Base-by-base conservation (phyloP, 2,888 invertebrate species). In the Pogonocherus hispidulus region DNA sequence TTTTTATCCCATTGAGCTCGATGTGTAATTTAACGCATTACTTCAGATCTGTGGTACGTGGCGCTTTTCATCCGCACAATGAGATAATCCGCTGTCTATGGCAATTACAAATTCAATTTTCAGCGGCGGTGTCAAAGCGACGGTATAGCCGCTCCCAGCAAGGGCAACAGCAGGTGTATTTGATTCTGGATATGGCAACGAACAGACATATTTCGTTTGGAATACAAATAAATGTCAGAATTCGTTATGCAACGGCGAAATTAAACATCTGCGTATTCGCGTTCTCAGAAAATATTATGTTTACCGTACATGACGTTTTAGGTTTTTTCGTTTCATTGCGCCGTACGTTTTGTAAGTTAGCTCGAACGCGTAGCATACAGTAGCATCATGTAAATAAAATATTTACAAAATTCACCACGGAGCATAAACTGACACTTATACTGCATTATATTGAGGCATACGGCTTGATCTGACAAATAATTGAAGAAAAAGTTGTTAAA, bases 41-140 rank as follows among this genome's bases (percentile, higher is more conserved):
- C 64, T 64, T 64, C 66, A 60, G 66, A 60, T 68, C 62, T 65
- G 60, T 27, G 60, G 56, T 56, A 37, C 63, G 35, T 59, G 20
- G 56, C 57, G 55, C 62, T 47, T 60, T 54, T 54, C 41, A 46
- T 52, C 46, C 41, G 41, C n/a, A 27, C 65, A 57, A 65, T 52
- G 46, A 66, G 46, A 60, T 62, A 62, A 67, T 62, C 60, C 57
- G n/a, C 32, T 63, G 71, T 70, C 71, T 67, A 67, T 66, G 60
- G 63, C 68, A 63, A 70, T 73, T 73, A 72, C 69, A 68, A 73
- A 76, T 72, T 73, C 69, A 72, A 74, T 76, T 74, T 74, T 71
- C 71, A 66, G 47, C 66, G 67, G 66, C 41, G 27, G 57, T 60
- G 57, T 56, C 70, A 62, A 67, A 70, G 60, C 66, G 60, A 20